Evolutionary conservation across 2,797 vertebrate species (phyloP), one percentile per base, ranked within the genome.

Genomic region (Clamator glandarius): DNA sequence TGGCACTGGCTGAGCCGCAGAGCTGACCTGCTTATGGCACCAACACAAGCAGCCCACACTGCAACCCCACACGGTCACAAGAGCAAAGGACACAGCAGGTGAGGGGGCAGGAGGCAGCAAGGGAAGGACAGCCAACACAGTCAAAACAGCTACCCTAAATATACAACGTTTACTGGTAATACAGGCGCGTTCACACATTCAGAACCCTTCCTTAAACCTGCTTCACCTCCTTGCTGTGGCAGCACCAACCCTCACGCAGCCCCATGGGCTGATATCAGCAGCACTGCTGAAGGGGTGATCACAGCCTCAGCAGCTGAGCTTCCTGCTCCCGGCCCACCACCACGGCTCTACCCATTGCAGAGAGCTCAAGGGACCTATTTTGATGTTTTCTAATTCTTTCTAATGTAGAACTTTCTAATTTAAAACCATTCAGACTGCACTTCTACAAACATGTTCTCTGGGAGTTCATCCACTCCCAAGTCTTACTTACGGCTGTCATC

Each of bases 281-380:
- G 46, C 46, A 11, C 46, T 48, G 46, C 20, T 48, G 46, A 48
- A 48, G 46, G 46, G 46, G 20, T 48, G 21, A 48, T 23, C 46
- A 48, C 46, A 48, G 46, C 46, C 21, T 48, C 46, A 20, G 21
- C 19, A 19, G 46, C 20, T 23, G 46, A 48, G 46, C 44, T 46
- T 19, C 44, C 44, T 20, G 17, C 15, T 69, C 31, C 33, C 19
- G 51, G 39, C 66, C 17, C 2, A 7, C 19, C 16, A 3, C 19
- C 12, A 1, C 2, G 9, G 52, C 19, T 82, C 46, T 52, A 15
- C 14, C 6, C 4, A 41, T 58, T 15, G 3, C 51, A 12, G 24
- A 29, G 6, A 74, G 62, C 19, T 72, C 4, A 0, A 31, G 15
- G 24, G 20, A 59, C 0, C 0, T 28, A 31, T 5, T 5, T 25